These are phyloP conservation scores for Cyprinodon tularosa DNA, from an alignment of 2,113 vertebrate species.

Conservation along the genomic window DNA sequence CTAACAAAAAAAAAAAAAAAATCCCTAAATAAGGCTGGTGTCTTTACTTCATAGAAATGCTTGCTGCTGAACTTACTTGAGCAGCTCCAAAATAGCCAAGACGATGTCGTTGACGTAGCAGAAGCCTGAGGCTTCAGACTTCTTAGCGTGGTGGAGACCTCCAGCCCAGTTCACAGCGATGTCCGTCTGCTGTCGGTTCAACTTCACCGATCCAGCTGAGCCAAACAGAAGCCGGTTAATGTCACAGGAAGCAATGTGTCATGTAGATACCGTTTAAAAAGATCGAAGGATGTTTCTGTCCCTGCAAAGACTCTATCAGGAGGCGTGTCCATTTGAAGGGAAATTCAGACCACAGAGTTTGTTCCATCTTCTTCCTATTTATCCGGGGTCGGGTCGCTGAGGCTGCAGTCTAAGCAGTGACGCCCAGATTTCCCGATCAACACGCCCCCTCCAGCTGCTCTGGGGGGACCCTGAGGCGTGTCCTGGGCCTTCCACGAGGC, in stretches of 20 bases:
- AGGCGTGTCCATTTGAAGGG: not conserved
- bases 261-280: not conserved
- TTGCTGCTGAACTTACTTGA: slow-evolving; percentile 82
- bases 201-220: slow-evolving; percentile 92
- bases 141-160: slow-evolving; percentile 95
- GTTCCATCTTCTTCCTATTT: no score
- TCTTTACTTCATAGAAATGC: not conserved
- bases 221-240: not conserved
- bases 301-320: not conserved
- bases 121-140: slow-evolving; percentile 80
- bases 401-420: no score
- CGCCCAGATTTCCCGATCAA: no score
- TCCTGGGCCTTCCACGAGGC: no score
- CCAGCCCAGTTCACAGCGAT: slow-evolving; percentile 97
- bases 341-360: no score
- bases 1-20: no score
- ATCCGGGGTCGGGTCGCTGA: no score
- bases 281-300: not conserved
- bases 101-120: slow-evolving; percentile 95
- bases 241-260: not conserved
- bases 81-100: slow-evolving; percentile 92
- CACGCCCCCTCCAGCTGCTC: no score
- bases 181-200: slow-evolving; percentile 97
- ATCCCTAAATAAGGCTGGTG: not conserved
- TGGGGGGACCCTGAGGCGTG: no score